These are phyloP conservation scores for Boloria euphrosyne DNA, from an alignment of 2,888 invertebrate genomes.

Conservation along the genomic window DNA sequence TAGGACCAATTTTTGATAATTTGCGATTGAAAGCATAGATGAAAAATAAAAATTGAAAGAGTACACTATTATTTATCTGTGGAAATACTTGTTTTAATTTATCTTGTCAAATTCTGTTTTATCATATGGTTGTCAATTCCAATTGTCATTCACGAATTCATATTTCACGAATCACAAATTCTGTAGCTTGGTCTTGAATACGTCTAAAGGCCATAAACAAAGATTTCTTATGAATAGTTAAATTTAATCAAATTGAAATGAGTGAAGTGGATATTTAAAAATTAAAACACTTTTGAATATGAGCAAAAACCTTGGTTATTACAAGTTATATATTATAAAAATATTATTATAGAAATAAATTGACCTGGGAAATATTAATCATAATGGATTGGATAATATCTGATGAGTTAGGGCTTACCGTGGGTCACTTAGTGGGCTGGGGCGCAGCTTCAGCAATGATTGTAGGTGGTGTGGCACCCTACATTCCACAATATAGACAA, in stretches of 20 bases:
- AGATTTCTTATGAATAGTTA: constrained; percentile 15
- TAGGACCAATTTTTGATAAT: too few species aligned
- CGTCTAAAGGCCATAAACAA: too few species aligned
- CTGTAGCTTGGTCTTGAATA: neutral
- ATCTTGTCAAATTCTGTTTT: too few species aligned
- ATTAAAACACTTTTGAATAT: constrained; percentile 20
- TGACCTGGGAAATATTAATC: constrained; percentile 35
- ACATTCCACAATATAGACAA: constrained; percentile 97
- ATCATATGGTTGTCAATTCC: too few species aligned
- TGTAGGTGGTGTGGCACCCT: constrained; percentile 96
- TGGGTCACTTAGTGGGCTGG: constrained; percentile 90
- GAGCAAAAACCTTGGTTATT: constrained; percentile 4
- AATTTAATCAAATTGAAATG: constrained; percentile 5
- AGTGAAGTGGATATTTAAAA: constrained; percentile 13
- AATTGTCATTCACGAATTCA: too few species aligned
- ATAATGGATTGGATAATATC: constrained; percentile 90
- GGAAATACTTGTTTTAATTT: too few species aligned
- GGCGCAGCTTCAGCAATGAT: constrained; percentile 94
- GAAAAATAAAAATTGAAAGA: too few species aligned
- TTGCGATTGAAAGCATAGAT: too few species aligned
- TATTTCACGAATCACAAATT: neutral
- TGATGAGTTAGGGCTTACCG: constrained; percentile 87
- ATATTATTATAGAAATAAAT: constrained; percentile 17
- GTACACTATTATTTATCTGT: too few species aligned
- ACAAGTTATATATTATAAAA: constrained; percentile 4